Percentiles rank a stretch among this genome's conserved stretches.
Conservation (phyloP, 2,797 vertebrate species). For the Neosilurus hyrtlii region DNA sequence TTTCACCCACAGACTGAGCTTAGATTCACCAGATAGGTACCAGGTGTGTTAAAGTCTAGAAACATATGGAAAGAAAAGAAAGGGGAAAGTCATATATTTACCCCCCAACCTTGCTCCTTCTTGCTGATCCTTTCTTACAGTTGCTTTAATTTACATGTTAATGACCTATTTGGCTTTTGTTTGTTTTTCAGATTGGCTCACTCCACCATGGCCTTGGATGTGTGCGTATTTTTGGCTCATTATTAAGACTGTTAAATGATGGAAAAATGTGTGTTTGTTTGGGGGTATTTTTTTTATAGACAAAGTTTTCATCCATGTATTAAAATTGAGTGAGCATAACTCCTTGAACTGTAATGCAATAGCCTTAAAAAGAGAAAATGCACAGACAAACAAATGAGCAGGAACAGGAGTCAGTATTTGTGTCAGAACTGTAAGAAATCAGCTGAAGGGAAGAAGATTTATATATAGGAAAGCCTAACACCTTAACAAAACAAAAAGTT, state of each 20-base stretch:
- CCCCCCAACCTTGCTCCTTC: not conserved
- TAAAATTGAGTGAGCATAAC: not conserved
- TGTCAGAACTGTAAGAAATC: too few species aligned
- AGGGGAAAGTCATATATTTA: constrained; percentile 1
- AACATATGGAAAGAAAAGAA: not conserved
- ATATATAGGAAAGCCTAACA: too few species aligned
- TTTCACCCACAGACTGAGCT: constrained; percentile 13
- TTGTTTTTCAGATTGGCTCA: constrained; percentile 86
- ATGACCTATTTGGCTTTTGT: constrained; percentile 51
- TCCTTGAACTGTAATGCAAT: too few species aligned
- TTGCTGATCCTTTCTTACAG: constrained; percentile 12
- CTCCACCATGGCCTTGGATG: constrained; percentile 95
- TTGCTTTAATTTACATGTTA: constrained; percentile 22
- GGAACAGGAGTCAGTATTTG: too few species aligned
- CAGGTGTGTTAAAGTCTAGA: not conserved
- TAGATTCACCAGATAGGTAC: not conserved
- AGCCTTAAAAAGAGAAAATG: too few species aligned
- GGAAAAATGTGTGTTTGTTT: not conserved
- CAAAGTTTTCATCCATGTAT: not conserved
- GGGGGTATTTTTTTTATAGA: not conserved
- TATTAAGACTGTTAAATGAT: not conserved
- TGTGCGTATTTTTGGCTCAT: constrained; percentile 78
- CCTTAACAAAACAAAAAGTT: too few species aligned
- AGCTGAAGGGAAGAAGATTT: too few species aligned
- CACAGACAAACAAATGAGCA: too few species aligned